Conservation (phyloP, 2,113 vertebrate species). For the Jaculus jaculus region DNA sequence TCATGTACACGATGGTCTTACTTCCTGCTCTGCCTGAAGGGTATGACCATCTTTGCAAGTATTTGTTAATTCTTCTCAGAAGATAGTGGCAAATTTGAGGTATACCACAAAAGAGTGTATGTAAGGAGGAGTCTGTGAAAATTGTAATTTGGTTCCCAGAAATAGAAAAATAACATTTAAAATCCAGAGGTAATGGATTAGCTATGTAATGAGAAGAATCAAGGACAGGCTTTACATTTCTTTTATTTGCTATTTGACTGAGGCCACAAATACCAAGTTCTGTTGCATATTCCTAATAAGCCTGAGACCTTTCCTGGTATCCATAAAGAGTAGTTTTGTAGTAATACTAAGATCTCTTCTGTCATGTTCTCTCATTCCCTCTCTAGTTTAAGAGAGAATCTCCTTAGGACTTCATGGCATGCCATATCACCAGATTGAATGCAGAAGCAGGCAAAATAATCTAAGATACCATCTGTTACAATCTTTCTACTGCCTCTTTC, state of each 20-base stretch:
- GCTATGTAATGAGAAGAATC: background rate
- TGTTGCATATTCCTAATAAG: background rate
- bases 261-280: background rate
- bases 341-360: background rate
- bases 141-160: background rate
- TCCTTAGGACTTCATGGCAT: background rate
- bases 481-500: too few relatives aligned
- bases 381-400: background rate
- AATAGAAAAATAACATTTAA: background rate
- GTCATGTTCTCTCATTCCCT: background rate
- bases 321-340: background rate
- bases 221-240: background rate
- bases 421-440: background rate
- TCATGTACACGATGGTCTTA: background rate
- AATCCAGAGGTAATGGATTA: background rate
- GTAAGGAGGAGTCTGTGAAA: background rate
- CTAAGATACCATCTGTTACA: background rate
- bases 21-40: background rate
- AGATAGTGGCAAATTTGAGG: background rate
- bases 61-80: background rate
- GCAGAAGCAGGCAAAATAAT: background rate
- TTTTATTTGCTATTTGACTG: background rate
- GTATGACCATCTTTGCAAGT: background rate
- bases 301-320: background rate
- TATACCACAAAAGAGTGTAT: background rate